Percentiles rank a stretch among this genome's conserved stretches.
Conservation (phyloP, 2,113 vertebrate species). For the Chelonoidis abingdonii region DNA sequence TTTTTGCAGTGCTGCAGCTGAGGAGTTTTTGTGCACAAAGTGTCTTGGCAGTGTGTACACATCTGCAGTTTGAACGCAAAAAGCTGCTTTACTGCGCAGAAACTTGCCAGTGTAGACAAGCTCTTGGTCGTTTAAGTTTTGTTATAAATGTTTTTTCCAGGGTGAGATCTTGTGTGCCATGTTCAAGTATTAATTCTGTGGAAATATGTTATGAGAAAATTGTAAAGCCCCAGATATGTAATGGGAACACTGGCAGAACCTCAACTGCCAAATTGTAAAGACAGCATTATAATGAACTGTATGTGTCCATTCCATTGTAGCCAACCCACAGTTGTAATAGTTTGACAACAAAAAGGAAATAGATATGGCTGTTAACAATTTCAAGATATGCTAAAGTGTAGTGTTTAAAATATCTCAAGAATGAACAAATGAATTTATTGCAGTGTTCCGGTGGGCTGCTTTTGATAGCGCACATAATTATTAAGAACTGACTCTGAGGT, state of each 20-base stretch:
- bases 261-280: neutral
- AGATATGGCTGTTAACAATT: neutral
- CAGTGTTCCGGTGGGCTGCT: neutral
- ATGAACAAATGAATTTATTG: neutral
- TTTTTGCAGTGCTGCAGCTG: too few species aligned
- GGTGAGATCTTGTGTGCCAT: fast-evolving
- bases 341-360: neutral
- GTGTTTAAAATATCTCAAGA: neutral
- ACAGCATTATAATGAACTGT: neutral
- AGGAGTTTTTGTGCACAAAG: too few species aligned
- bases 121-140: neutral
- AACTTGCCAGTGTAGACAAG: too few species aligned
- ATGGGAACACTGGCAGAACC: neutral
- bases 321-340: neutral
- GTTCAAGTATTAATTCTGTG: neutral
- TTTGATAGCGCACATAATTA: neutral
- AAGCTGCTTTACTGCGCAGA: too few species aligned
- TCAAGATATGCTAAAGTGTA: neutral
- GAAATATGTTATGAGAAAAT: neutral
- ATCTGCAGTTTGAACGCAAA: too few species aligned
- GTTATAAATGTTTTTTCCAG: neutral
- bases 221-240: neutral
- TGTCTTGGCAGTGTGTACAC: too few species aligned
- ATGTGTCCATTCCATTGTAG: neutral
- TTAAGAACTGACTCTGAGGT: too few species aligned